Percentiles rank a stretch among this genome's conserved stretches.
These are phyloP conservation scores for Diarsia rubi DNA, from an alignment of 2,888 invertebrate species.

Conservation along the genomic window DNA sequence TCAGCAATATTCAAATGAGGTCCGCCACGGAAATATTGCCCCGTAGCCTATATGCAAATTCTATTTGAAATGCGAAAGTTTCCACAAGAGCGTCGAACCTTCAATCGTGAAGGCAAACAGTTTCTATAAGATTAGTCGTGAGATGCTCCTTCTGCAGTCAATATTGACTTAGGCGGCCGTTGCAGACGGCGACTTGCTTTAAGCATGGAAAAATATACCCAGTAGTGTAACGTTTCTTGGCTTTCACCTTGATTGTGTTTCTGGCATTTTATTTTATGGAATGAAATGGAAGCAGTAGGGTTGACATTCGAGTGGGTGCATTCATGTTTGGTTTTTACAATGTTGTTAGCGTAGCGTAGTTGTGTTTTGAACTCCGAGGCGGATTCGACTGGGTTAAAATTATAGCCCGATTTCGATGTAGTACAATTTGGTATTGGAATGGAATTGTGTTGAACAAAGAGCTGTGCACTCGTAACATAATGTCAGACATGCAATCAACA, in stretches of 20 bases:
- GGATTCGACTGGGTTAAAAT: conserved; percentile 30
- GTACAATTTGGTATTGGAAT: conserved; percentile 40
- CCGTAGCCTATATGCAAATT: conserved; percentile 88
- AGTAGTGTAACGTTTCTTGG: conserved; percentile 57
- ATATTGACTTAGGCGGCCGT: conserved; percentile 82
- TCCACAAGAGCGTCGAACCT: conserved; percentile 83
- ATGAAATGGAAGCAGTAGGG: conserved; percentile 51
- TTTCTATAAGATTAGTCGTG: conserved; percentile 89
- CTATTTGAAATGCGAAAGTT: conserved; percentile 87
- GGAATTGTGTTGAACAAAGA: conserved; percentile 29
- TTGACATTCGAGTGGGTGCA: conserved; percentile 48
- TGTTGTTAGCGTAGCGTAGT: conserved; percentile 29
- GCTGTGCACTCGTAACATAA: background rate
- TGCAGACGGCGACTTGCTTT: conserved; percentile 63
- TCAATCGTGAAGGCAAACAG: conserved; percentile 87
- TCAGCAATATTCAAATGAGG: conserved; percentile 87
- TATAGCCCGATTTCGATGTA: conserved; percentile 43
- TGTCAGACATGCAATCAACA: background rate
- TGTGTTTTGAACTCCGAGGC: conserved; percentile 13
- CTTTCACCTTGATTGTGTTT: conserved; percentile 61
- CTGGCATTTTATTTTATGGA: conserved; percentile 56
- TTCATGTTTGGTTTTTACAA: conserved; percentile 47
- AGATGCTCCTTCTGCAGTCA: conserved; percentile 84
- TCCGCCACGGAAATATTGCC: conserved; percentile 86
- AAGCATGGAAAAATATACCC: conserved; percentile 61